phyloP scores from a whole-genome alignment of 2,888 invertebrate species.

The Luperina nickerlii region DNA sequence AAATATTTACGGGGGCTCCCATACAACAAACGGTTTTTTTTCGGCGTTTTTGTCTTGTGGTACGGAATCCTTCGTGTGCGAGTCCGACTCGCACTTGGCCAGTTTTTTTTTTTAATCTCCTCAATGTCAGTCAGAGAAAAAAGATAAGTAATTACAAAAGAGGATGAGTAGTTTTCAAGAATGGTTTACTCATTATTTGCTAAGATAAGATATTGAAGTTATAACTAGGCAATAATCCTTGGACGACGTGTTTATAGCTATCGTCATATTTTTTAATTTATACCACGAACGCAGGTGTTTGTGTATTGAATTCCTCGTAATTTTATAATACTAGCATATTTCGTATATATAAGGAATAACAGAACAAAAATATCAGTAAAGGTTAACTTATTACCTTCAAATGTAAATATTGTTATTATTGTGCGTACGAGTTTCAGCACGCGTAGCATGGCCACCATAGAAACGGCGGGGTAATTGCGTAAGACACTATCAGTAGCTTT shows the following conservation, averaged over 20 bases:
- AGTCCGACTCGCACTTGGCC: too few species aligned
- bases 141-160: conserved; percentile 23
- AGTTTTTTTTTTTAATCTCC: not conserved
- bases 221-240: conserved; percentile 8
- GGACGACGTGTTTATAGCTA: not conserved
- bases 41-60: too few species aligned
- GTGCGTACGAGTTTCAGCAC: not conserved
- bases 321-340: conserved; percentile 4
- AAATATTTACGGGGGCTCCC: too few species aligned
- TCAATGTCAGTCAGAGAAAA: conserved; percentile 14
- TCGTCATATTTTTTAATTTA: conserved; percentile 2
- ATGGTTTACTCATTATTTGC: conserved; percentile 46
- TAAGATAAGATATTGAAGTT: conserved; percentile 39
- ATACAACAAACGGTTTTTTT: too few species aligned
- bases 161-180: conserved; percentile 31
- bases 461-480: too few species aligned
- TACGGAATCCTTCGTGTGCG: too few species aligned
- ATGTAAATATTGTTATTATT: not conserved
- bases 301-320: conserved; percentile 12
- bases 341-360: not conserved
- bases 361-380: not conserved
- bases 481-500: too few species aligned
- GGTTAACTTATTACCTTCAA: not conserved
- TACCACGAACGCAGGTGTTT: not conserved
- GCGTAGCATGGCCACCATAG: too few species aligned